Evolutionary conservation across 2,888 invertebrate genomes (phyloP).

Genomic region (Drosophila sordidula): DNA sequence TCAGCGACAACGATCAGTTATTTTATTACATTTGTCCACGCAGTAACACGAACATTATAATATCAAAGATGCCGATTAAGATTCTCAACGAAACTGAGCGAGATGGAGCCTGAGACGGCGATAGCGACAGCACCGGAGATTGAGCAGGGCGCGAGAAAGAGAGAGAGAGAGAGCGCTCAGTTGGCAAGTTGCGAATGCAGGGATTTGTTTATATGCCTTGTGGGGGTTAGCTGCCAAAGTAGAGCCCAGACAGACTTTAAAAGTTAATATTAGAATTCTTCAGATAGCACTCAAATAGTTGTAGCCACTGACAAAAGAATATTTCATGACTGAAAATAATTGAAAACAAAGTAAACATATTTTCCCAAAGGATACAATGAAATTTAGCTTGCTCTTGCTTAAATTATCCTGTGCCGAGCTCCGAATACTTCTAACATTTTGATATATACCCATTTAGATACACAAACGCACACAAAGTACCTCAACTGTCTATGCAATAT

Average conservation of each 20-base stretch:
- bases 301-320: background rate
- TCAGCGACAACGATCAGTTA: conserved; percentile 85
- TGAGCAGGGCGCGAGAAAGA: background rate
- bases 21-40: conserved; percentile 85
- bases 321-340: no score
- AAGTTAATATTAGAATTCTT: background rate
- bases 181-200: conserved; percentile 11
- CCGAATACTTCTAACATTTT: no score
- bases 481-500: no score
- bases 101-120: conserved; percentile 9
- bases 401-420: background rate
- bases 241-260: background rate
- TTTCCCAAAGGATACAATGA: no score
- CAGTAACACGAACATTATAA: conserved; percentile 85
- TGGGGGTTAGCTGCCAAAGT: background rate
- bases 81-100: conserved; percentile 53
- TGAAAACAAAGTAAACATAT: no score
- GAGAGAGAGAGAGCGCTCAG: background rate
- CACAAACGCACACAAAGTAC: no score
- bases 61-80: conserved; percentile 84
- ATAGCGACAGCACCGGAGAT: background rate
- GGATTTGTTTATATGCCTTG: conserved; percentile 9
- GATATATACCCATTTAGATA: no score
- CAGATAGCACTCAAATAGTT: background rate
- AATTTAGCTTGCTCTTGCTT: background rate